Evolutionary conservation across 2,797 vertebrate species (phyloP), one percentile per base, ranked within the genome.

Genomic region (Centropyge bicolor): DNA sequence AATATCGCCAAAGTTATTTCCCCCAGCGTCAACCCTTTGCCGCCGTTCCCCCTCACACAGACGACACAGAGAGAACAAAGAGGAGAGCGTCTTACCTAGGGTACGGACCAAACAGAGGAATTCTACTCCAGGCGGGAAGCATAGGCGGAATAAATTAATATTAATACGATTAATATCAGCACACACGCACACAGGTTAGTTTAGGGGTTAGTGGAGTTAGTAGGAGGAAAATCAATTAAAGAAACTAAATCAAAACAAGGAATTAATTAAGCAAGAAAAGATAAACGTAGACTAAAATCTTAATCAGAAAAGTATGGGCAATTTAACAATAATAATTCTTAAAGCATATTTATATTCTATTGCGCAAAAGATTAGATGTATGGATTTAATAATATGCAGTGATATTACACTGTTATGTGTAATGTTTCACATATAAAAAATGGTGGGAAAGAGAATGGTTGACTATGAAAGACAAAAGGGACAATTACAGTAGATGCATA

Each of bases 21-120:
- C 36, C 74, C 27, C 27, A 31, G 27, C 27, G 27, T 31, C 68
- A 49, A 27, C 24, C 68, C 68, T 24, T 70, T 57, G 70, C 77
- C 86, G 70, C 57, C 22, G 80, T 59, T 86, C 78, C 85, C 89
- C 83, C 77, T 82, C 75, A 91, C 91, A 92, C 85, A 93, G 76
- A 86, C 81, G 64, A 92, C 91, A 93, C 86, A 81, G 85, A 92
- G 88, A 89, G 78, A 92, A 89, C 90, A 90, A 94, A 95, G 92
- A 94, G 96, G 96, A 96, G 94, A 93, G 91, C 90, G 63, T 96
- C 98, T 99, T 99, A 99, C 98, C 98, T 99, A 98, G 98, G 98
- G 95, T 99, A 99, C 83, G 98, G 98, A 97, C 98, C 98, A 96
- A 99, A 99, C 93, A 99, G 98, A 95, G 98, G 98, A 95, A 99